These are phyloP conservation scores for Drosophila subpulchrella DNA, from an alignment of 1,140 invertebrate species.

Conservation along the genomic window DNA sequence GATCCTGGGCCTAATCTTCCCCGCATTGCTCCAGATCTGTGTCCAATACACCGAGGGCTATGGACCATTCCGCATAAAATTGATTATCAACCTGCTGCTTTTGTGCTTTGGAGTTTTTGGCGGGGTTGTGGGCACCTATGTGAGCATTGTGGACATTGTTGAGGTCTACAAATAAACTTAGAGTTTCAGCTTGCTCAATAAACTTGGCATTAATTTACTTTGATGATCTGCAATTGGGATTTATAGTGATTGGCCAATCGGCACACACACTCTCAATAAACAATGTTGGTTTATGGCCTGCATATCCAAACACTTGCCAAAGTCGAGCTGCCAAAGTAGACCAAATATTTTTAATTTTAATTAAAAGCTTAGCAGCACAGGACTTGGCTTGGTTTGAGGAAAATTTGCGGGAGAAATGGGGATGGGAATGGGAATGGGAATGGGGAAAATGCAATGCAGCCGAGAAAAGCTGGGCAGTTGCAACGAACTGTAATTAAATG, in stretches of 20 bases:
- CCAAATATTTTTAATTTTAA: conserved; percentile 72
- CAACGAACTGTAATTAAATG: conserved; percentile 81
- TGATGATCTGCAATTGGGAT: neutral
- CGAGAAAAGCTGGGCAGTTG: conserved; percentile 53
- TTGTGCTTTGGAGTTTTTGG: conserved; percentile 89
- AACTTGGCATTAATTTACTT: conserved; percentile 17
- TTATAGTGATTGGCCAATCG: neutral
- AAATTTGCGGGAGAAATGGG: conserved; percentile 2
- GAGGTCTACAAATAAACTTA: conserved; percentile 41
- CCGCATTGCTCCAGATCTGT: conserved; percentile 90
- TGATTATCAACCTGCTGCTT: conserved; percentile 87
- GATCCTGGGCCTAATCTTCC: conserved; percentile 96
- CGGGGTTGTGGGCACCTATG: conserved; percentile 89
- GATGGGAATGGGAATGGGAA: neutral
- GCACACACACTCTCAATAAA: neutral
- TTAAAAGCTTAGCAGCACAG: conserved; percentile 66
- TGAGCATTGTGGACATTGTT: conserved; percentile 88
- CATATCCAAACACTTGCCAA: neutral
- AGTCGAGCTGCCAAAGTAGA: conserved; percentile 42
- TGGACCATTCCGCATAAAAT: conserved; percentile 84
- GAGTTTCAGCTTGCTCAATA: conserved; percentile 9
- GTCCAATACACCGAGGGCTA: conserved; percentile 70
- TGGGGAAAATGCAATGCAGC: conserved; percentile 10
- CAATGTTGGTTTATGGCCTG: neutral
- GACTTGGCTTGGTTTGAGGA: conserved; percentile 6